Evolutionary conservation across 1,140 invertebrate genomes (phyloP).

Genomic region (Cherax destructor): DNA sequence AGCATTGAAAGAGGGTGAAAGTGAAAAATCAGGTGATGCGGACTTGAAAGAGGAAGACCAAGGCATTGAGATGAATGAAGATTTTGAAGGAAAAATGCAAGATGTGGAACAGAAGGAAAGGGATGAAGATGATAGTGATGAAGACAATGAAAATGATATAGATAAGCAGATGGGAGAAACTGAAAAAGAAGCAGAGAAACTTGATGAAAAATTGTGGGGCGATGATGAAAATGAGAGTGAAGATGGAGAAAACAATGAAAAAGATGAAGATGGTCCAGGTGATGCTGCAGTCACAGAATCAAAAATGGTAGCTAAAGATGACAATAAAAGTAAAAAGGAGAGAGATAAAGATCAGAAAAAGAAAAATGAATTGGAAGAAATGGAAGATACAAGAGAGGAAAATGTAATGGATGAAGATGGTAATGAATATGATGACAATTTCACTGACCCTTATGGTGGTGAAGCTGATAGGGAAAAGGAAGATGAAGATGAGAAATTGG

Average conservation of each 20-base stretch:
- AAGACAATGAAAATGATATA: slow-evolving; percentile 83
- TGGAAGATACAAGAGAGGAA: slow-evolving; percentile 72
- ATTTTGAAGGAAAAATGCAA: slow-evolving; percentile 90
- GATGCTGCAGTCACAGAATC: slow-evolving; percentile 69
- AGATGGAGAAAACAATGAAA: slow-evolving; percentile 79
- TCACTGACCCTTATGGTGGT: slow-evolving; percentile 71
- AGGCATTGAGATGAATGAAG: slow-evolving; percentile 94
- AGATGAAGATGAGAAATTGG: slow-evolving; percentile 73
- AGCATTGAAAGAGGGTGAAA: slow-evolving; percentile 86
- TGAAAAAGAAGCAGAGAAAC: slow-evolving; percentile 86
- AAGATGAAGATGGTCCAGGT: slow-evolving; percentile 75
- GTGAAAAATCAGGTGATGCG: slow-evolving; percentile 84
- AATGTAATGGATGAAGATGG: slow-evolving; percentile 72
- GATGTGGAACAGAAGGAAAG: slow-evolving; percentile 79
- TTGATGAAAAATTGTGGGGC: slow-evolving; percentile 80
- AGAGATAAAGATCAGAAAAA: slow-evolving; percentile 75
- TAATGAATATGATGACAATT: slow-evolving; percentile 73
- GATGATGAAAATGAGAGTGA: slow-evolving; percentile 81
- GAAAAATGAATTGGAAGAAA: slow-evolving; percentile 73
- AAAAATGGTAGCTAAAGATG: slow-evolving; percentile 74
- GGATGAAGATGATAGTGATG: slow-evolving; percentile 78
- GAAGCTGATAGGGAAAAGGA: slow-evolving; percentile 77
- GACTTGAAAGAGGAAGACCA: slow-evolving; percentile 89
- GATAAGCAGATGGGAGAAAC: slow-evolving; percentile 98
- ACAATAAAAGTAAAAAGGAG: slow-evolving; percentile 75